A percentile compares a stretch with the other conserved stretches of the same genome.
Evolutionary conservation across 2,888 invertebrate species (phyloP).

Genomic region (Coelogynopora nodosa): DNA sequence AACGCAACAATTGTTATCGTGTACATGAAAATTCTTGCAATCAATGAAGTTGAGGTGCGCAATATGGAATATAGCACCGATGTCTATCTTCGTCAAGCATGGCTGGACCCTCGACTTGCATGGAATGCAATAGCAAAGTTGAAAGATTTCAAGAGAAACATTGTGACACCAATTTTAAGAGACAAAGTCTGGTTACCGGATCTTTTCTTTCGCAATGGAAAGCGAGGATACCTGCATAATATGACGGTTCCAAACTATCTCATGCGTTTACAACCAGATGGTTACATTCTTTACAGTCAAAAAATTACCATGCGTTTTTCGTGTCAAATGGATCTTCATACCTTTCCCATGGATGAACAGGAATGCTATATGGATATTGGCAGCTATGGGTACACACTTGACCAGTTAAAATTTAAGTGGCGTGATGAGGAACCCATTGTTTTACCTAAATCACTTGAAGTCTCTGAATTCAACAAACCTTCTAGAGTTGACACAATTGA

Average conservation of each 20-base stretch:
- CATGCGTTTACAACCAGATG: constrained; percentile 43
- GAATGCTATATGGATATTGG: constrained; percentile 45
- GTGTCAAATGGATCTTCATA: constrained; percentile 47
- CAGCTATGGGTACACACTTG: constrained; percentile 45
- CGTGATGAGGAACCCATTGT: constrained; percentile 40
- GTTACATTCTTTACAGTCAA: constrained; percentile 46
- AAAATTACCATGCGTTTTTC: constrained; percentile 46
- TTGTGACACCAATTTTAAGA: constrained; percentile 40
- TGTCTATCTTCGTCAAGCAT: constrained; percentile 39
- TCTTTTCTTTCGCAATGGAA: constrained; percentile 47
- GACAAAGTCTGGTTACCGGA: constrained; percentile 45
- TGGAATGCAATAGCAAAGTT: constrained; percentile 41
- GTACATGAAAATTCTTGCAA: constrained; percentile 43
- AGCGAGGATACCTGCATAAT: constrained; percentile 42
- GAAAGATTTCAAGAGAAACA: constrained; percentile 40
- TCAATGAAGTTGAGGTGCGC: constrained; percentile 43
- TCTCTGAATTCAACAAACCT: constrained; percentile 45
- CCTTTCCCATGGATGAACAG: constrained; percentile 46
- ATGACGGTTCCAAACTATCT: constrained; percentile 45
- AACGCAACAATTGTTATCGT: constrained; percentile 40
- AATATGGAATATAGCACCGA: constrained; percentile 46
- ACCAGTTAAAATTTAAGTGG: constrained; percentile 44
- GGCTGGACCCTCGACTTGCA: constrained; percentile 40
- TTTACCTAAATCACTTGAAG: constrained; percentile 32
- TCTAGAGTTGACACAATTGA: neutral